Base-by-base conservation (phyloP, 2,113 vertebrate genomes). In the Platysternon megacephalum region DNA sequence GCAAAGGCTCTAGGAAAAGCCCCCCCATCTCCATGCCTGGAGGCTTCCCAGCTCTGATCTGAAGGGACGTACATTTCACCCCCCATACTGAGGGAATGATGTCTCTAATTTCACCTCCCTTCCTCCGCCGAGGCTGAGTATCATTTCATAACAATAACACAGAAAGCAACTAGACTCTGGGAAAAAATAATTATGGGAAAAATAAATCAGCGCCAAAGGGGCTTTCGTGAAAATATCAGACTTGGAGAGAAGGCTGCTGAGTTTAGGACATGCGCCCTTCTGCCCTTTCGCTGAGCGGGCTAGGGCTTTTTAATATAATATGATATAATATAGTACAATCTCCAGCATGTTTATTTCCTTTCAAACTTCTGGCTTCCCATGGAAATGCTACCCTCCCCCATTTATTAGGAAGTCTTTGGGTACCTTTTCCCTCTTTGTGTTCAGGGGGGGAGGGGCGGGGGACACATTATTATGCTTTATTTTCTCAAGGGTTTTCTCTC, bases 51-150 rank as follows among this genome's bases (percentile, higher is more conserved):
- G 86, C 49, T 76, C 48, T 48, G 28, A 53, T 3, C 11, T 4
- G 32, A 55, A 86, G 35, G 78, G 22, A 55, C 51, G 79, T 4
- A 32, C 0, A 10, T 32, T 11, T n/a, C 32, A 5, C 35, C 35
- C 21, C 19, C 4, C 1, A 0, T 46, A 0, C 24, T 0, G 1
- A 24, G 42, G 83, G 11, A 1, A 0, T 1, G 8, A 44, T 3
- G n/a, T 48, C 91, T 93, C 68, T 0, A 1, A 2, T 79, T 78
- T 52, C 89, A 80, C 79, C 82, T 80, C 80, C 82, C 58, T 11
- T 17, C 16, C 56, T 26, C 28, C 0, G 1, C 28, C 0, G 1
- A n/a, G 51, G 53, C 79, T 35, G 58, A 79, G 39, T 2, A 79
- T 58, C 2, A 3, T 87, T 79, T 42, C 78, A 39, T 3, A 24